Conservation (phyloP, 2,888 invertebrate species). For the Tanaodytes sp. region DNA sequence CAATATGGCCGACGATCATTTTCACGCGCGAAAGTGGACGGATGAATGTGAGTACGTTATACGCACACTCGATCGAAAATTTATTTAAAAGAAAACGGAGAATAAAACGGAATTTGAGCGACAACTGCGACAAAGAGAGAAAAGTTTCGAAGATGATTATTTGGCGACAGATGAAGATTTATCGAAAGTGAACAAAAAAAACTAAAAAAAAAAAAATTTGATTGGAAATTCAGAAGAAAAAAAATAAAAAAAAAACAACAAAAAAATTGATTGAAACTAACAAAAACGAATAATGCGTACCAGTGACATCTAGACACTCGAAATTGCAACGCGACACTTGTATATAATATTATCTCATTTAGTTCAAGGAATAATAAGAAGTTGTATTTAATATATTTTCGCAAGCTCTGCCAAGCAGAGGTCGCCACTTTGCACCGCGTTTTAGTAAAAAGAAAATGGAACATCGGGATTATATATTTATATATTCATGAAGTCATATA, state of each 20-base stretch:
- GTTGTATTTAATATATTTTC: slow-evolving; percentile 51
- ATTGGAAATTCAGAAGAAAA: slow-evolving; percentile 5
- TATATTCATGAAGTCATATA: no score
- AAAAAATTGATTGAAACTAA: slow-evolving; percentile 2
- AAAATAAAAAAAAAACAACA: slow-evolving; percentile 1
- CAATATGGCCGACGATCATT: no score
- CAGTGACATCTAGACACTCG: slow-evolving; percentile 46
- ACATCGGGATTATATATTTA: neutral
- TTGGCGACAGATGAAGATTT: neutral
- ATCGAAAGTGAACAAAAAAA: neutral
- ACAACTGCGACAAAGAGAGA: neutral
- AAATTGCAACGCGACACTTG: slow-evolving; percentile 50
- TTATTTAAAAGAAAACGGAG: slow-evolving; percentile 4
- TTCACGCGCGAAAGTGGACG: slow-evolving; percentile 44
- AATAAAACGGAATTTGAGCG: neutral
- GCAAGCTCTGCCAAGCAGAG: slow-evolving; percentile 48
- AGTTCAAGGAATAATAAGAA: slow-evolving; percentile 38
- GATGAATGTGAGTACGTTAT: slow-evolving; percentile 50
- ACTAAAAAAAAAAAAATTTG: no score
- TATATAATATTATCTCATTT: slow-evolving; percentile 49
- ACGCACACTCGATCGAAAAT: slow-evolving; percentile 41
- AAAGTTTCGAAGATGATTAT: neutral
- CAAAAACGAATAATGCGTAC: slow-evolving; percentile 30
- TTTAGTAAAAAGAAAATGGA: slow-evolving; percentile 43
- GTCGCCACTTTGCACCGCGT: slow-evolving; percentile 44